These are phyloP conservation scores for Eupithecia vulgata DNA, from an alignment of 2,888 invertebrate genomes.

Conservation along the genomic window DNA sequence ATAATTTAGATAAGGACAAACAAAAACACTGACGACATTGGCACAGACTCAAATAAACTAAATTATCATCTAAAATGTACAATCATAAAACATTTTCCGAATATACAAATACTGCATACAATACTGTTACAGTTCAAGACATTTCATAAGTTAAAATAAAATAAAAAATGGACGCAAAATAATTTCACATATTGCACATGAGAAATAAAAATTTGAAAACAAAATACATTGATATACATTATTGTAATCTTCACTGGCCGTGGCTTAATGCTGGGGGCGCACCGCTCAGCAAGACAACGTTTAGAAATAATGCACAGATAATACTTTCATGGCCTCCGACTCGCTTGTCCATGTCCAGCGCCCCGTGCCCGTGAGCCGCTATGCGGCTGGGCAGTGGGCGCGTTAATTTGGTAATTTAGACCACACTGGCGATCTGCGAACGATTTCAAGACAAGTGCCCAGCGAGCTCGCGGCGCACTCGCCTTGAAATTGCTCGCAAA, in stretches of 20 bases:
- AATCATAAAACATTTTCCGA: constrained; percentile 48
- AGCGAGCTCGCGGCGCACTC: no score
- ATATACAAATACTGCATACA: constrained; percentile 70
- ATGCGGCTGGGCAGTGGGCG: no score
- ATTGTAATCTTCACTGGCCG: constrained; percentile 53
- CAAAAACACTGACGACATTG: constrained; percentile 64
- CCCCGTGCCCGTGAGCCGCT: no score
- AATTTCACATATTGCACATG: constrained; percentile 80
- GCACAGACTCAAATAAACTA: constrained; percentile 65
- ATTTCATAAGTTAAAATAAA: constrained; percentile 59
- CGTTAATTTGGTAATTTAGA: no score
- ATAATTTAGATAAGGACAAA: constrained; percentile 36
- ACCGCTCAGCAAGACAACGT: not conserved
- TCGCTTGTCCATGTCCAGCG: no score
- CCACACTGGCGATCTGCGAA: no score
- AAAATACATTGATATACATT: constrained; percentile 25
- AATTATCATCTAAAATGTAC: constrained; percentile 47
- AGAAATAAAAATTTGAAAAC: constrained; percentile 52
- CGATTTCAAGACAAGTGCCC: no score
- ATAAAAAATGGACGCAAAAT: constrained; percentile 79
- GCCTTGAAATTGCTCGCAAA: no score
- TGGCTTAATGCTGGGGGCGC: constrained; percentile 6
- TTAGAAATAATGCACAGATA: not conserved
- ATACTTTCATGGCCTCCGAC: no score
- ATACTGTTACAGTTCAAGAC: constrained; percentile 77